A percentile compares a stretch with the other conserved stretches of the same genome.
Conservation (phyloP, 2,888 invertebrate species). For the Nephrotoma flavescens region DNA sequence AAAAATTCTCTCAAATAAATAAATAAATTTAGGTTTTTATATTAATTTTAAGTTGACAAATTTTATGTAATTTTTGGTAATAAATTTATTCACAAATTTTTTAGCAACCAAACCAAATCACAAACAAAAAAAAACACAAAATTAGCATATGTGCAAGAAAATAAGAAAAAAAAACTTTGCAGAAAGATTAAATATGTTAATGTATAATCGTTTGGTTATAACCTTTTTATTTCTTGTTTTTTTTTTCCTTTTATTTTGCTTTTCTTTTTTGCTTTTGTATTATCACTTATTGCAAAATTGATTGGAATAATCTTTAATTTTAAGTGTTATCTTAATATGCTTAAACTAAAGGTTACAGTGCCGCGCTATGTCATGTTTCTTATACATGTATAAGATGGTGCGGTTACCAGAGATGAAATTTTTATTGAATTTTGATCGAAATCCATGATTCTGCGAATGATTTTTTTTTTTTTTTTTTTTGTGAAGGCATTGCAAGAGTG, state of each 20-base stretch:
- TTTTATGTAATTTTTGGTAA: background rate
- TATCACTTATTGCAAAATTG: background rate
- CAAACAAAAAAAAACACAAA: background rate
- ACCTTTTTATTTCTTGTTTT: background rate
- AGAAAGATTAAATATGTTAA: background rate
- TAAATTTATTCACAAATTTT: background rate
- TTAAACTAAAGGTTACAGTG: background rate
- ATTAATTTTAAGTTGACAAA: background rate
- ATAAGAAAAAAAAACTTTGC: background rate
- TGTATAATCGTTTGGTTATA: background rate
- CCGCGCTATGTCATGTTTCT: background rate
- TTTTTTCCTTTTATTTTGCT: background rate
- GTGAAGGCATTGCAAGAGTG: no score
- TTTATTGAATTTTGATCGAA: no score
- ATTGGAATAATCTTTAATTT: background rate
- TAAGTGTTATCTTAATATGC: background rate
- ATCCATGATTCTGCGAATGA: no score
- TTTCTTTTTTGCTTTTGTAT: background rate
- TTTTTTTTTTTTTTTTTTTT: no score
- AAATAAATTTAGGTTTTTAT: background rate
- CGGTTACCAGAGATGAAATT: background rate
- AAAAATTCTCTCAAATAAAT: background rate
- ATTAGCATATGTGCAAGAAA: background rate
- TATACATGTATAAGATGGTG: background rate
- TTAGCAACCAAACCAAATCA: background rate